Conservation (phyloP, 2,888 invertebrate genomes). For the Cheilosia impressa region DNA sequence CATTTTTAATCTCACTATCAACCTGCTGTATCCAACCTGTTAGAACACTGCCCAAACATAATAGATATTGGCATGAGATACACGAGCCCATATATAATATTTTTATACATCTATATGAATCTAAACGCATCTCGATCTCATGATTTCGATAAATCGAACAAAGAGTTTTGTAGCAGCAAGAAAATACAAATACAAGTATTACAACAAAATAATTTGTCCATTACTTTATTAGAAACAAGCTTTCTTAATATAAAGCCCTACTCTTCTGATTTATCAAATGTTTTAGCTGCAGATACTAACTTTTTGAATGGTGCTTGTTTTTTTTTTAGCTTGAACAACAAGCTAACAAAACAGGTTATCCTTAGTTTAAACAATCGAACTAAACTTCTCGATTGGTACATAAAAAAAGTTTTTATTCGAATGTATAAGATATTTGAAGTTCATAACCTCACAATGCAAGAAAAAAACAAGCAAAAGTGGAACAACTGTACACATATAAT, state of each 20-base stretch:
- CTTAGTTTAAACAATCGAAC: slow-evolving; percentile 7
- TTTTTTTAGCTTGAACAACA: slow-evolving; percentile 40
- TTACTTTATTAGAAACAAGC: neutral
- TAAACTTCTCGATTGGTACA: slow-evolving; percentile 25
- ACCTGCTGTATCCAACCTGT: slow-evolving; percentile 46
- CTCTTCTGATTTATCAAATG: slow-evolving; percentile 12
- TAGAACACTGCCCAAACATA: slow-evolving; percentile 31
- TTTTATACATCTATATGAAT: neutral
- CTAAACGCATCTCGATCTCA: neutral
- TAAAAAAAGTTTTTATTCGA: no score
- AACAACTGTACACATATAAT: no score
- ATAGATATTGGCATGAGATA: neutral
- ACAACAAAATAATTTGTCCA: slow-evolving; percentile 20
- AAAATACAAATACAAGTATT: slow-evolving; percentile 3
- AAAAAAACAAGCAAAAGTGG: no score
- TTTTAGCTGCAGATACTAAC: neutral
- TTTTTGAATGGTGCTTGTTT: slow-evolving; percentile 18
- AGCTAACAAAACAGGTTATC: slow-evolving; percentile 52
- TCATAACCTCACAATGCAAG: no score
- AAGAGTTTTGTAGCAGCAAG: slow-evolving; percentile 18
- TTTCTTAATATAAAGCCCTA: slow-evolving; percentile 26
- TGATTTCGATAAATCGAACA: slow-evolving; percentile 24
- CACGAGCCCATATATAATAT: neutral
- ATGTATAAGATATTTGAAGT: no score
- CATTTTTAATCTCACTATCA: slow-evolving; percentile 56